Conservation (phyloP, 1,140 invertebrate genomes). For the Reticulitermes speratus region DNA sequence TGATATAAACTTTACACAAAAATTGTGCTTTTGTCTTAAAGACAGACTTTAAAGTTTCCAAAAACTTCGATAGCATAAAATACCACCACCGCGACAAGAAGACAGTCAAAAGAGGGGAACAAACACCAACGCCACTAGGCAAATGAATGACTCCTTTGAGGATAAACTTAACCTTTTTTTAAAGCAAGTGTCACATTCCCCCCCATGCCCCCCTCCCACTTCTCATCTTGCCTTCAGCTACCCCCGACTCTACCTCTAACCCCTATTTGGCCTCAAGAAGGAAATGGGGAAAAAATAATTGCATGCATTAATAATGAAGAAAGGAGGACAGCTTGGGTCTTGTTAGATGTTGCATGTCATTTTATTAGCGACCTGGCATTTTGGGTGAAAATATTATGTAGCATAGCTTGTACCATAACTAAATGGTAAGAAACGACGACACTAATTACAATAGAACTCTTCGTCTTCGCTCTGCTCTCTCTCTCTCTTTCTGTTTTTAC, state of each 20-base stretch:
- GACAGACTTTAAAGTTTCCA: neutral
- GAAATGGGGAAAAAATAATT: conserved; percentile 28
- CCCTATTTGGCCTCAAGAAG: conserved; percentile 22
- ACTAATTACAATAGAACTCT: conserved; percentile 22
- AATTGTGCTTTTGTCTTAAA: conserved; percentile 14
- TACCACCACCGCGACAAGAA: neutral
- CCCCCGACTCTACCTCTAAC: conserved; percentile 9
- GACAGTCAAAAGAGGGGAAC: conserved; percentile 13
- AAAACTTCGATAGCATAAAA: conserved; percentile 19
- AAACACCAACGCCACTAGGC: neutral
- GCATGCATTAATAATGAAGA: conserved; percentile 30
- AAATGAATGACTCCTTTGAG: conserved; percentile 35
- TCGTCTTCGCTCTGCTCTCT: neutral
- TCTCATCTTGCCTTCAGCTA: conserved; percentile 38
- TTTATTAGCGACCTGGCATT: conserved; percentile 31
- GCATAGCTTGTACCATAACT: neutral
- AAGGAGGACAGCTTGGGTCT: neutral
- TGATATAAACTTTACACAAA: conserved; percentile 3
- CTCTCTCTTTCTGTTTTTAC: neutral
- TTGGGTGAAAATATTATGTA: conserved; percentile 19
- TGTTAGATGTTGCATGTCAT: conserved; percentile 30
- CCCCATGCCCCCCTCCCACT: conserved; percentile 11
- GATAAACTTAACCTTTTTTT: conserved; percentile 36
- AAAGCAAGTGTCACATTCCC: conserved; percentile 52
- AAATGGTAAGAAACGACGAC: conserved; percentile 17